phyloP scores from a whole-genome alignment of 2,888 invertebrate species.

The Cheilosia variabilis region DNA sequence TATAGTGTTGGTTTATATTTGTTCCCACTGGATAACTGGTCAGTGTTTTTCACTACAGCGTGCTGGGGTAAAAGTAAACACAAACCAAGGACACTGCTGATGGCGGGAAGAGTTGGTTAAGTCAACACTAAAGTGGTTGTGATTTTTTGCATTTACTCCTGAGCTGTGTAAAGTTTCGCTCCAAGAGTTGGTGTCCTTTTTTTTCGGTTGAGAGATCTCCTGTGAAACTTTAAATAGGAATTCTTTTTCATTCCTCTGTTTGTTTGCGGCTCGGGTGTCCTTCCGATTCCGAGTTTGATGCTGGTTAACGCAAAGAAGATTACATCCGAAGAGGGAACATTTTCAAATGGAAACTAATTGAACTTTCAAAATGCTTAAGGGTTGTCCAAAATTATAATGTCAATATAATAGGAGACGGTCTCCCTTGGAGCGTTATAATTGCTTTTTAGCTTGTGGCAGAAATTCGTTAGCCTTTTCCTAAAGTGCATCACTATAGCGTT shows the following conservation, averaged over 20 bases:
- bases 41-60: conserved; percentile 11
- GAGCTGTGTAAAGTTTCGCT: conserved; percentile 3
- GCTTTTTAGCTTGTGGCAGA: background rate
- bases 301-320: conserved; percentile 15
- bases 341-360: conserved; percentile 48
- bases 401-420: background rate
- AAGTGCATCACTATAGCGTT: background rate
- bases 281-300: background rate
- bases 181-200: conserved; percentile 20
- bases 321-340: background rate
- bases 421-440: background rate
- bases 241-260: conserved; percentile 12
- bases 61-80: conserved; percentile 52
- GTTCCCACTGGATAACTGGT: conserved; percentile 43
- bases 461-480: background rate
- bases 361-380: conserved; percentile 9
- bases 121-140: conserved; percentile 62
- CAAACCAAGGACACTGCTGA: conserved; percentile 30
- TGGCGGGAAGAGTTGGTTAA: conserved; percentile 31
- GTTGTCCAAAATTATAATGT: conserved; percentile 9
- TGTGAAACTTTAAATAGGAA: conserved; percentile 16
- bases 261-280: conserved; percentile 6
- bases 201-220: background rate
- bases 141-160: conserved; percentile 63
- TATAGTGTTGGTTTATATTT: conserved; percentile 52